Evolutionary conservation across 2,113 vertebrate genomes (phyloP), one percentile per base, ranked within the genome.

Genomic region (Corythornis madagascariensis): DNA sequence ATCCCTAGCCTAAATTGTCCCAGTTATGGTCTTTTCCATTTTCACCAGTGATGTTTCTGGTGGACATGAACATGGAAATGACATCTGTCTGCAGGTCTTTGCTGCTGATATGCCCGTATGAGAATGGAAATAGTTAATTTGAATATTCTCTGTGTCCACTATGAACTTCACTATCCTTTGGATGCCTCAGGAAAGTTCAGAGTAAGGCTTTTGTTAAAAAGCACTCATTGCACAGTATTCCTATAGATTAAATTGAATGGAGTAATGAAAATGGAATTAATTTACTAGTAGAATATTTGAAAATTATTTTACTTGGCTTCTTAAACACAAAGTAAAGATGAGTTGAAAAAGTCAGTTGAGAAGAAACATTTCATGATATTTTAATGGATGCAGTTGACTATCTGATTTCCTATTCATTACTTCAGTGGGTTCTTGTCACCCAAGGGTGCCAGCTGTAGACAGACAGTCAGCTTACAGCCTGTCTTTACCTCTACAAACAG

Each of bases 351-450:
- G 15, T 50, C 19, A 57, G 2, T 5, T 64, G 25, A 81, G 9
- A 72, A 76, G 15, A 73, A 71, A 26, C 64, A 35, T 25, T 78
- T 71, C 26, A 25, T 33, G 4, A 33, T 43, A 13, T 47, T 73
- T 76, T 64, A 33, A 18, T 17, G 8, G n/a, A 64, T 65, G 25
- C 6, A 45, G 33, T 16, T 78, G 15, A 29, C 28, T 79, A 28
- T 11, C 90, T 67, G 13, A 9, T 71, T 87, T 82, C 59, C 35
- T 64, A 26, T 15, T 55, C 19, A 43, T 16, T 74, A 5, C 2
- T 52, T 80, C 17, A 52, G 9, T 38, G 8, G 1, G 4, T 56
- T 84, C 22, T 42, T 79, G 19, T 29, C 4, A 1, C 0, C 1
- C 45, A 66, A 66, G 16, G 2, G 5, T 69, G 1, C 1, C 7